Evolutionary conservation across 2,888 invertebrate species (phyloP).

Genomic region (Beris morrisii): DNA sequence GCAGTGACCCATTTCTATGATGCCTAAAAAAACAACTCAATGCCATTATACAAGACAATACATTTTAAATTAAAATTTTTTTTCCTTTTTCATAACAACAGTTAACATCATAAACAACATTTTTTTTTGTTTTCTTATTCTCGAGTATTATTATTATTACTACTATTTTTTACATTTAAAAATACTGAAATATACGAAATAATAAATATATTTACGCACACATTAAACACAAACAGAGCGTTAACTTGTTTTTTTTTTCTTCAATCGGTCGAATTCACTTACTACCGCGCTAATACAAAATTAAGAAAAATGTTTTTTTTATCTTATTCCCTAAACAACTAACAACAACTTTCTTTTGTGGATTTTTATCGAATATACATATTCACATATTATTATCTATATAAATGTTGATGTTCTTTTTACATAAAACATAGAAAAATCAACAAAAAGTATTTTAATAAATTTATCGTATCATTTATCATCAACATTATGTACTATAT

Average conservation of each 20-base stretch:
- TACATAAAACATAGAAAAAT: background rate
- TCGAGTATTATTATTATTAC: background rate
- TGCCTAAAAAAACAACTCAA: no score
- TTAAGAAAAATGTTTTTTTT: background rate
- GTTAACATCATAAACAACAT: background rate
- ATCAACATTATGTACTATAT: conserved; percentile 20
- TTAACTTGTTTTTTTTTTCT: background rate
- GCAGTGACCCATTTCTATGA: no score
- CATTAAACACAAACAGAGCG: background rate
- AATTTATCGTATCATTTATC: conserved; percentile 3
- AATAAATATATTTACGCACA: background rate
- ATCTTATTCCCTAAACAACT: conserved; percentile 31
- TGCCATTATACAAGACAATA: no score
- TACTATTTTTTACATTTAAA: background rate
- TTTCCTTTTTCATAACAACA: no score
- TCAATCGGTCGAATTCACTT: background rate
- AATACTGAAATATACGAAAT: no score
- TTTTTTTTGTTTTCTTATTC: background rate
- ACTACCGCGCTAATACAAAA: background rate
- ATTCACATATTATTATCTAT: conserved; percentile 15
- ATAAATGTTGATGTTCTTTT: conserved; percentile 4
- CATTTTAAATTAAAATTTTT: no score
- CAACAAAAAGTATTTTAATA: conserved; percentile 8
- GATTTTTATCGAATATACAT: conserved; percentile 26
- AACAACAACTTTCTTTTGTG: conserved; percentile 32